Percentiles rank a stretch among this genome's conserved stretches.
phyloP scores from a whole-genome alignment of 2,888 invertebrate species.

The Nymphalis polychloros region DNA sequence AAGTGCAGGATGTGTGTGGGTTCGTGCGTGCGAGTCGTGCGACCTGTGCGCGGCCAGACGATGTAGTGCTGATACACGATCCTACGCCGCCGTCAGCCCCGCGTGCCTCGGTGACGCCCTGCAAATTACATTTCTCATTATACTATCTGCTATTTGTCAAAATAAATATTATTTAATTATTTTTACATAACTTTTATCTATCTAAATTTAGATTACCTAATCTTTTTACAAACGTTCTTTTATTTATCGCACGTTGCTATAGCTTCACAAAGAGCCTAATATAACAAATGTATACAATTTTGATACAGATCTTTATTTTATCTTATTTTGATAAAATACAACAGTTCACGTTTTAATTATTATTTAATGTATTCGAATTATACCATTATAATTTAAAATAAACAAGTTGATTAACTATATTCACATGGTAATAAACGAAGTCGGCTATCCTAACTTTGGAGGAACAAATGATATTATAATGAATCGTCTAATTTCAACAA shows the following conservation, averaged over 20 bases:
- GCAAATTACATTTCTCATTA: slow-evolving; percentile 50
- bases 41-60: slow-evolving; percentile 71
- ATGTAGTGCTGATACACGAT: slow-evolving; percentile 65
- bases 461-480: too few species aligned
- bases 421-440: too few species aligned
- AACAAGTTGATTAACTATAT: too few species aligned
- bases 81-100: slow-evolving; percentile 61
- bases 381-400: too few species aligned
- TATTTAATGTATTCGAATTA: too few species aligned
- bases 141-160: slow-evolving; percentile 35
- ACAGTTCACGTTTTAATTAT: too few species aligned
- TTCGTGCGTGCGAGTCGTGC: slow-evolving; percentile 67
- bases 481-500: too few species aligned
- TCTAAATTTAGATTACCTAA: slow-evolving; percentile 1
- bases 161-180: slow-evolving; percentile 28
- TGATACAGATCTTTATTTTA: too few species aligned
- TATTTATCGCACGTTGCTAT: not conserved
- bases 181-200: slow-evolving; percentile 21
- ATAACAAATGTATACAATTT: too few species aligned
- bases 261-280: not conserved
- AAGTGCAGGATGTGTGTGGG: slow-evolving; percentile 63
- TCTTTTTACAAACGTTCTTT: not conserved
- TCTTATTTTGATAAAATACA: too few species aligned
- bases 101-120: slow-evolving; percentile 75
- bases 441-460: too few species aligned